These are phyloP conservation scores for Zootermopsis nevadensis DNA, from an alignment of 2,888 invertebrate species.

Conservation along the genomic window DNA sequence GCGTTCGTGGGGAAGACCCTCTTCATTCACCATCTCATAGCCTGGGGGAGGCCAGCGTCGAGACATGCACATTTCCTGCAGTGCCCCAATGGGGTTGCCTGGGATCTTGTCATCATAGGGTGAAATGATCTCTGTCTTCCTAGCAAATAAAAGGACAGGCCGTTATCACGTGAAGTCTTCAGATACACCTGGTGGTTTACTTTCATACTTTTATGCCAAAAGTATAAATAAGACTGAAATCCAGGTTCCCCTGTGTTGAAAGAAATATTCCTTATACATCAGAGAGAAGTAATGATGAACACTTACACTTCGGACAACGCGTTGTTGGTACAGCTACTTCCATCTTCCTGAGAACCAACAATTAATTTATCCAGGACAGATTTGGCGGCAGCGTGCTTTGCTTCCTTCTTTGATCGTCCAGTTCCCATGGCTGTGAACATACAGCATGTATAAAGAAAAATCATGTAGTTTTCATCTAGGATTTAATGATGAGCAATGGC, in stretches of 20 bases:
- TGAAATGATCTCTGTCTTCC: constrained; percentile 44
- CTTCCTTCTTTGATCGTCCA: constrained; percentile 96
- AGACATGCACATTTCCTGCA: constrained; percentile 95
- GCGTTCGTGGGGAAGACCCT: constrained; percentile 92
- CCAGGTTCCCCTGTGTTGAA: too few relatives aligned
- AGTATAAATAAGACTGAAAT: too few relatives aligned
- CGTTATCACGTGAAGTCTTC: too few relatives aligned
- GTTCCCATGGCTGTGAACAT: constrained; percentile 82
- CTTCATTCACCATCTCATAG: constrained; percentile 89
- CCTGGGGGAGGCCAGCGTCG: constrained; percentile 94
- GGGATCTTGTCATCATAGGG: constrained; percentile 80
- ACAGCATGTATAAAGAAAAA: not conserved
- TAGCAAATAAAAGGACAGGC: not conserved
- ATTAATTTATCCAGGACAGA: constrained; percentile 82
- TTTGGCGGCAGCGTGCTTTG: constrained; percentile 95
- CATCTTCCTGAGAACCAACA: constrained; percentile 52
- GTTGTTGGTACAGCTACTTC: constrained; percentile 46
- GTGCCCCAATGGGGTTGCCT: constrained; percentile 94
- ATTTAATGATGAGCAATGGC: too few relatives aligned
- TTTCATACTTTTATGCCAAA: too few relatives aligned
- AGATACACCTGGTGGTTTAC: too few relatives aligned
- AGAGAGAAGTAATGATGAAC: not conserved
- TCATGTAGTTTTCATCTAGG: too few relatives aligned
- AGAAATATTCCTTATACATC: too few relatives aligned
- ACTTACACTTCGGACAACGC: constrained; percentile 52